Evolutionary conservation across 2,113 vertebrate species (phyloP).

Genomic region (Etheostoma cragini): DNA sequence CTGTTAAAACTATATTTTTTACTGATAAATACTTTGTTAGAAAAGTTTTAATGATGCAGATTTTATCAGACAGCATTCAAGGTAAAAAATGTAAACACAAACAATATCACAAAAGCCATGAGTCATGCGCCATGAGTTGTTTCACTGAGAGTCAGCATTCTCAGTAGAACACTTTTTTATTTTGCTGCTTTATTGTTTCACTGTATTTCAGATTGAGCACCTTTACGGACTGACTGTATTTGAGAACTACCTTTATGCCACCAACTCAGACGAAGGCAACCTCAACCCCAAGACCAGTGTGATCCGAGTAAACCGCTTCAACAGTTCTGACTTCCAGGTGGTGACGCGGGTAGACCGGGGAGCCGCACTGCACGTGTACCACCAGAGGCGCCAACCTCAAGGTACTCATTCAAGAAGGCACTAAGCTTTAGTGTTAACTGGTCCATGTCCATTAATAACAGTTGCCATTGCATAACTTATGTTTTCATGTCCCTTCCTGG

Average conservation of each 20-base stretch:
- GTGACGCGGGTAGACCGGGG: conserved; percentile 95
- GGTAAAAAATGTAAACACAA: conserved; percentile 28
- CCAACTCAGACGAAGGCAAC: conserved; percentile 96
- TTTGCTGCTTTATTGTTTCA: not conserved
- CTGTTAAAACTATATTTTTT: not conserved
- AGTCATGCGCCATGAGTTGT: conserved; percentile 18
- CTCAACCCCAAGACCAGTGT: conserved; percentile 97
- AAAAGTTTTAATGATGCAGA: conserved; percentile 2
- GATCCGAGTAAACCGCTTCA: conserved; percentile 96
- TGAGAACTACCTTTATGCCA: conserved; percentile 97
- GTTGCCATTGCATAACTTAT: not conserved
- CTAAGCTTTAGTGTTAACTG: not conserved
- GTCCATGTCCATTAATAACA: not conserved
- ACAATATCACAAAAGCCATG: not conserved
- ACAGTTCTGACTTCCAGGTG: conserved; percentile 94
- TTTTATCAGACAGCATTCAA: conserved; percentile 11
- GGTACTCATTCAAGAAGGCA: conserved; percentile 78
- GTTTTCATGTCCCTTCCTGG: conserved; percentile 4
- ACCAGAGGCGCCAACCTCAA: conserved; percentile 94
- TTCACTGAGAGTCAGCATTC: not conserved
- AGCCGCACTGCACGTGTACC: conserved; percentile 94
- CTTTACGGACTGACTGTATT: conserved; percentile 95
- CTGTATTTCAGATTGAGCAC: conserved; percentile 89
- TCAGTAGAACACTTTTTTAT: not conserved
- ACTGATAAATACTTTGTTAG: conserved; percentile 1